Evolutionary conservation across 2,113 vertebrate genomes (phyloP).

Genomic region (Cathartes aura): DNA sequence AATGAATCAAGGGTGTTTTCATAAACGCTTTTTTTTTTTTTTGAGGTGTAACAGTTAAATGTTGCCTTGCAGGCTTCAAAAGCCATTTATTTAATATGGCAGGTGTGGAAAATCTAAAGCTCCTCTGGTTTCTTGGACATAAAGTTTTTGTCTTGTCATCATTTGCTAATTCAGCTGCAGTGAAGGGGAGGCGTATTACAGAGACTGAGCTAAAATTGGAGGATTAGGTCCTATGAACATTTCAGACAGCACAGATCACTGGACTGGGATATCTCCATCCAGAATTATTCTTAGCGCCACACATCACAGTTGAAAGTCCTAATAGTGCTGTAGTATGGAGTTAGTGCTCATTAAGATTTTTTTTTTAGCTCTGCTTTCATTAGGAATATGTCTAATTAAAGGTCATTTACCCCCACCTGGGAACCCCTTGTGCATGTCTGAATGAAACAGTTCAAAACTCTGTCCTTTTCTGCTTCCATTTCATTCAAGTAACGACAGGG

Average conservation of each 20-base stretch:
- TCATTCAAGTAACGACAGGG: conserved; percentile 74
- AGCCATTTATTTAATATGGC: neutral
- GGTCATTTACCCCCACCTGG: neutral
- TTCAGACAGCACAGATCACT: neutral
- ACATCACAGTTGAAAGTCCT: neutral
- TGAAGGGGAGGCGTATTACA: neutral
- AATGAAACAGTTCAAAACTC: neutral
- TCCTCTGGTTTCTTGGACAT: neutral
- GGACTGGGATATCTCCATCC: neutral
- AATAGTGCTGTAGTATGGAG: neutral
- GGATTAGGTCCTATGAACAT: neutral
- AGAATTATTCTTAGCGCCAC: neutral
- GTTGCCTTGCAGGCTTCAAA: neutral
- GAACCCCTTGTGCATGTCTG: neutral
- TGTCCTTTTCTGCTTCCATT: neutral
- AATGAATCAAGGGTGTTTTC: neutral
- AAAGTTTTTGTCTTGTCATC: neutral
- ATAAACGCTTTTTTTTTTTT: neutral
- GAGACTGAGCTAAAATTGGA: neutral
- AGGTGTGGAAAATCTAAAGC: neutral
- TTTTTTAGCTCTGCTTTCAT: neutral
- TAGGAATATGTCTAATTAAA: conserved; percentile 6
- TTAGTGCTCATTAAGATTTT: neutral
- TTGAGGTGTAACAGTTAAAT: conserved; percentile 15
- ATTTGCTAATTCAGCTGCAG: neutral